Evolutionary conservation across 2,113 vertebrate species (phyloP).

Genomic region (Miniopterus natalensis): DNA sequence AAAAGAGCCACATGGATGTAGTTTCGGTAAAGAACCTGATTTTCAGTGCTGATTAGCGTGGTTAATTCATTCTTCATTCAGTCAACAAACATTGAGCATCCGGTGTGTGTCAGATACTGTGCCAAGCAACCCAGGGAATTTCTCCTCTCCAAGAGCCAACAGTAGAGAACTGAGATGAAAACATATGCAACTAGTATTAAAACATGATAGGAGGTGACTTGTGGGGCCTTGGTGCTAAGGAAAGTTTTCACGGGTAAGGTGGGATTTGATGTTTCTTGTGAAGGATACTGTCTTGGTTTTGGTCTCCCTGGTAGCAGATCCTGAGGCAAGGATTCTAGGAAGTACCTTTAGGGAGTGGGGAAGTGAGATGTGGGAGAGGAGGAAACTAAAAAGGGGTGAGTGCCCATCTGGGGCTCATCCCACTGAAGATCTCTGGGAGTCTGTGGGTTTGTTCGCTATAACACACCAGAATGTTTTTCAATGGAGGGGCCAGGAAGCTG

Average conservation of each 20-base stretch:
- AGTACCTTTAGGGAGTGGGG: not conserved
- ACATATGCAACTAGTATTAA: not conserved
- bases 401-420: not conserved
- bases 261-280: not conserved
- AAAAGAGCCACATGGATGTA: conserved; percentile 9
- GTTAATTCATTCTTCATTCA: conserved; percentile 47
- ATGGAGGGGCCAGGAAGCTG: not conserved
- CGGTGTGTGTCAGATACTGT: conserved; percentile 5
- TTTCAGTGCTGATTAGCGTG: not conserved
- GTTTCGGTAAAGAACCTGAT: conserved; percentile 13
- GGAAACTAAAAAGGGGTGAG: not conserved
- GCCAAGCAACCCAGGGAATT: not conserved
- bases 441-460: not conserved
- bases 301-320: not conserved
- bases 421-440: not conserved
- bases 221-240: not conserved
- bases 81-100: not conserved
- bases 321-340: not conserved
- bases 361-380: not conserved
- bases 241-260: not conserved
- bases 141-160: not conserved
- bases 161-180: not conserved
- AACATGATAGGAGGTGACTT: not conserved
- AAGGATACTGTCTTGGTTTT: not conserved
- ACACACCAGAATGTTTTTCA: not conserved